phyloP scores from a whole-genome alignment of 2,113 vertebrate genomes.

The Xiphophorus couchianus region DNA sequence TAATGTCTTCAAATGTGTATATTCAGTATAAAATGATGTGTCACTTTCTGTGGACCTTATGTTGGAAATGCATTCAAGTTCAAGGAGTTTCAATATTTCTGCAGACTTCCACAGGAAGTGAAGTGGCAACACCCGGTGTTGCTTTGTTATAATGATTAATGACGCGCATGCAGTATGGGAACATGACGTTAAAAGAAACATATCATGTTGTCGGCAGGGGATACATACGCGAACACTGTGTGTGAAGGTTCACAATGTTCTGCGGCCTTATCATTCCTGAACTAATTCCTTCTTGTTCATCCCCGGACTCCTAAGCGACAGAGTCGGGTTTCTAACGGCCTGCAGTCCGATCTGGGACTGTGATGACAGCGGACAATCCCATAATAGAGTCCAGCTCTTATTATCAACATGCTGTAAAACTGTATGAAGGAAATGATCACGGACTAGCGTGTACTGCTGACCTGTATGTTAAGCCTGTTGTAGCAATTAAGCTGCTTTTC shows the following conservation, averaged over 20 bases:
- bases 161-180: conserved; percentile 18
- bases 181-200: conserved; percentile 70
- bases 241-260: conserved; percentile 66
- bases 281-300: conserved; percentile 72
- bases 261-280: conserved; percentile 71
- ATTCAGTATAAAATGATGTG: conserved; percentile 20
- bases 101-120: conserved; percentile 9
- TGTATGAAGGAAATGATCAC: conserved; percentile 37
- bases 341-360: conserved; percentile 44
- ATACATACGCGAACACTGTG: conserved; percentile 59
- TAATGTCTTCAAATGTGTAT: background rate
- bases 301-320: conserved; percentile 65
- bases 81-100: background rate
- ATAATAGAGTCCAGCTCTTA: conserved; percentile 49
- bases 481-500: conserved; percentile 3
- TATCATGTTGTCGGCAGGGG: conserved; percentile 67
- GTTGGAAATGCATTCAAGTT: conserved; percentile 28
- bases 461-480: conserved; percentile 28
- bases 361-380: conserved; percentile 65
- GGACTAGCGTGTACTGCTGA: conserved; percentile 26
- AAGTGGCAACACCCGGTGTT: background rate
- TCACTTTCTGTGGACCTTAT: conserved; percentile 21
- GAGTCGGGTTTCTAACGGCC: conserved; percentile 68
- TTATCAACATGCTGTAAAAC: conserved; percentile 50
- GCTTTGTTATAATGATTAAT: conserved; percentile 72